A percentile compares a stretch with the other conserved stretches of the same genome.
Conservation (phyloP, 2,888 invertebrate species). For the Ichneumoninae sp. region DNA sequence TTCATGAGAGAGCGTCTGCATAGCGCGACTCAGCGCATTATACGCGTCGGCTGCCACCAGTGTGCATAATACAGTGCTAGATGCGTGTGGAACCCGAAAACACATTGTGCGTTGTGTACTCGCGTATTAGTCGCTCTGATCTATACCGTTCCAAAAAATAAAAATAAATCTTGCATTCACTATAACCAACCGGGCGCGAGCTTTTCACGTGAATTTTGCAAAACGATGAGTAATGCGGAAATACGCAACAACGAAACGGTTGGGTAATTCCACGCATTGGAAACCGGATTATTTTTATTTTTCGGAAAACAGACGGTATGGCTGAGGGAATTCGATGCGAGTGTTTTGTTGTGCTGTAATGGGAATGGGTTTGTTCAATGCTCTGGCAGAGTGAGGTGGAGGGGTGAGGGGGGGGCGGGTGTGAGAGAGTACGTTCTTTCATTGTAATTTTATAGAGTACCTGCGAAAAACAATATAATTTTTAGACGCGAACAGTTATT, state of each 20-base stretch:
- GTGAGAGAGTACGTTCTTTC: background rate
- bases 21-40: constrained; percentile 49
- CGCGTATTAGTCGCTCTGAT: constrained; percentile 5
- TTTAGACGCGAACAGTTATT: background rate
- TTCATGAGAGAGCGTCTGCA: constrained; percentile 38
- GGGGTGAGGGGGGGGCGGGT: too few relatives aligned
- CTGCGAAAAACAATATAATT: background rate
- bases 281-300: background rate
- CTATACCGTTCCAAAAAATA: background rate
- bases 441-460: background rate
- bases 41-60: constrained; percentile 43
- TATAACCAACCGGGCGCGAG: background rate
- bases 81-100: constrained; percentile 34
- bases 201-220: background rate
- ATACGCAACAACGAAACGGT: background rate
- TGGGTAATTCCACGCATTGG: background rate
- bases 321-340: background rate
- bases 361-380: background rate
- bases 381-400: background rate
- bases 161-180: background rate
- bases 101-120: constrained; percentile 17
- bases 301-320: background rate
- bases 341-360: background rate
- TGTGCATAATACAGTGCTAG: constrained; percentile 36
- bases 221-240: background rate